Base-by-base conservation (phyloP, 2,888 invertebrate genomes). In the Cataglyphis rosenhaueri region DNA sequence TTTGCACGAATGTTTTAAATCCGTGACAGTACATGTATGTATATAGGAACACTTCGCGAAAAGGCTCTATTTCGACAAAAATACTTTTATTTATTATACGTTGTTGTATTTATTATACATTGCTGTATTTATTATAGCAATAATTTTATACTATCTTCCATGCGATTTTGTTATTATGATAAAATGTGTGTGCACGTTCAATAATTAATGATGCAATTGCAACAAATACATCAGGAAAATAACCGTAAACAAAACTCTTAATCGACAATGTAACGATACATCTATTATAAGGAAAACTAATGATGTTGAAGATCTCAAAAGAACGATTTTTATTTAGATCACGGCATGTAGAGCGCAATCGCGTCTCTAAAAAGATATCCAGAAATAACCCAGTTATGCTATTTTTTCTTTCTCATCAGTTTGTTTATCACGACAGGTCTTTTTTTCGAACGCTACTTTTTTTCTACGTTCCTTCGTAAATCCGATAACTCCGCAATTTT, bases 371-470 rank as follows among this genome's bases (percentile, higher is more conserved):
- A 70, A 59, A 59, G 18, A 32, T 32, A 18, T 32, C n/a, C 12
- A 25, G 41, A 44, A 25, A 9, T 78, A 32, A 78, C 57, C 29
- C 12, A 41, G 66, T 66, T 52, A n/a, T n/a, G n/a, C 5, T 32
- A 32, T 38, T 38, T 52, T 68, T 57, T 59, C 10, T 66, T 35
- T 21, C 12, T 35, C 44, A 59, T 44, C 57, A 21, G 57, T 70
- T 57, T 57, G 44, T 78, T 70, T 70, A 78, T 44, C 70, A 32
- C 70, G 57, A 21, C 41, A 44, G 12, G 12, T 32, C 48, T 44
- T 32, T 59, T 68, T 55, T 29, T 41, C 41, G 76, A 35, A 68
- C 41, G 29, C 76, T 41, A 68, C 68, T 78, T 70, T 68, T 68
- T 57, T 70, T 41, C 15, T 62, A 21, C 38, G 38, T 65, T 35